phyloP scores from a whole-genome alignment of 2,113 vertebrate species.

The Amphiprion ocellaris region DNA sequence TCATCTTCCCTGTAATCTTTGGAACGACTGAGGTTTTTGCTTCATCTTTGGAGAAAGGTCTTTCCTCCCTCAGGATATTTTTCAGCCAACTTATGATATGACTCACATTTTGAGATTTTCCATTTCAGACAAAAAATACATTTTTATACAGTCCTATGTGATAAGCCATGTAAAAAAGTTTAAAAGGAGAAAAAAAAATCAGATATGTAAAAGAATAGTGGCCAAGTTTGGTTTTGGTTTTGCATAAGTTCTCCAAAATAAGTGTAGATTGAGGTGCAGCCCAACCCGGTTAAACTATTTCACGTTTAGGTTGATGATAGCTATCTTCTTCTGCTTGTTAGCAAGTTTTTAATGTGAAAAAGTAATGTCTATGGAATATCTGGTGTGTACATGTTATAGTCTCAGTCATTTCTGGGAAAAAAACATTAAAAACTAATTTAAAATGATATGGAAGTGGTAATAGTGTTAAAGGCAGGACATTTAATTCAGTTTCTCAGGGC shows the following conservation, averaged over 20 bases:
- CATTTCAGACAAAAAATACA: not conserved
- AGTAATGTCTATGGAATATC: no score
- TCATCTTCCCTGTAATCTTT: slow-evolving; percentile 68
- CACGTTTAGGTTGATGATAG: no score
- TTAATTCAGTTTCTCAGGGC: slow-evolving; percentile 3
- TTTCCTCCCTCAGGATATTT: slow-evolving; percentile 9
- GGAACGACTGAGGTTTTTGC: slow-evolving; percentile 14
- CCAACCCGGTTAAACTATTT: no score
- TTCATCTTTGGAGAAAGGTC: slow-evolving; percentile 28
- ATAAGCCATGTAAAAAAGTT: not conserved
- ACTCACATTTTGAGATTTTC: slow-evolving; percentile 15
- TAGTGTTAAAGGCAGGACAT: slow-evolving; percentile 7
- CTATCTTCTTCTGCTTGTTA: not conserved
- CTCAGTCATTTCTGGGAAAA: no score
- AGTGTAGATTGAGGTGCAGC: no score
- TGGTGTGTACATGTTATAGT: no score
- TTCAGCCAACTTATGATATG: not conserved
- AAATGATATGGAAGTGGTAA: not conserved
- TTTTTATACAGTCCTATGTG: not conserved
- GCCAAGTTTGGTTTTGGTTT: no score
- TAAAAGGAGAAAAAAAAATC: not conserved
- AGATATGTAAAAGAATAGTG: no score
- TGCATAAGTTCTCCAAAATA: no score
- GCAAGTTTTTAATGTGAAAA: not conserved
- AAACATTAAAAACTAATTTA: no score